Percentiles rank a stretch among this genome's conserved stretches.
phyloP scores from a whole-genome alignment of 2,888 invertebrate species.

The Marasmarcha lunaedactyla region DNA sequence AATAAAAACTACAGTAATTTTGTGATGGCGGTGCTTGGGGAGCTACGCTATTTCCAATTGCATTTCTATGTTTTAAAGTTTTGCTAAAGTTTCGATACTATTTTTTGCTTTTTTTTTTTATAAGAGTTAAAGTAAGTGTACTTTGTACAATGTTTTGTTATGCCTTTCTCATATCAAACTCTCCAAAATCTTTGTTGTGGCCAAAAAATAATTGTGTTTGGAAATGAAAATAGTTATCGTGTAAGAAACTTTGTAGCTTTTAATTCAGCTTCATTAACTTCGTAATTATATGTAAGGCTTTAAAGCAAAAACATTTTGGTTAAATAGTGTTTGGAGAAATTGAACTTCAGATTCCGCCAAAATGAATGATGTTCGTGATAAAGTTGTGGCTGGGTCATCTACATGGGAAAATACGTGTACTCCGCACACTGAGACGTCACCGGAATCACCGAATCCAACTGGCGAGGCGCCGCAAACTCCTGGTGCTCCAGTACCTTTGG shows the following conservation, averaged over 20 bases:
- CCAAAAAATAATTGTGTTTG: too few species aligned
- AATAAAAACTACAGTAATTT: slow-evolving; percentile 15
- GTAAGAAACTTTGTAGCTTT: not conserved
- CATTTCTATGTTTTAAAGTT: slow-evolving; percentile 9
- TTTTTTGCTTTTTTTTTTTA: slow-evolving; percentile 34
- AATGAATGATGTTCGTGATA: slow-evolving; percentile 67
- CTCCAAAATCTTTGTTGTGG: too few species aligned
- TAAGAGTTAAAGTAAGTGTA: slow-evolving; percentile 7
- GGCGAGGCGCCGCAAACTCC: slow-evolving; percentile 69
- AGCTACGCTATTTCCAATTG: slow-evolving; percentile 31
- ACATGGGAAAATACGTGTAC: slow-evolving; percentile 48
- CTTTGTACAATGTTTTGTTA: too few species aligned
- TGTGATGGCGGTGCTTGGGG: slow-evolving; percentile 63
- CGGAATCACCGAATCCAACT: slow-evolving; percentile 54
- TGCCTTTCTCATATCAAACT: not conserved
- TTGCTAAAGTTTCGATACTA: slow-evolving; percentile 19
- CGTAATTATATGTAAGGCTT: slow-evolving; percentile 12
- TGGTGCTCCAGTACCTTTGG: slow-evolving; percentile 67
- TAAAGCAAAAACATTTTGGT: slow-evolving; percentile 10
- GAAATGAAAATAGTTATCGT: not conserved
- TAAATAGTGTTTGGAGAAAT: not conserved
- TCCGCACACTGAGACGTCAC: slow-evolving; percentile 50
- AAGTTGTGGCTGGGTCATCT: slow-evolving; percentile 60
- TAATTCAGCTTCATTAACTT: not conserved
- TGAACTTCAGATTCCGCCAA: slow-evolving; percentile 17